phyloP scores from a whole-genome alignment of 1,140 invertebrate species.

The Brachionus koreanus region DNA sequence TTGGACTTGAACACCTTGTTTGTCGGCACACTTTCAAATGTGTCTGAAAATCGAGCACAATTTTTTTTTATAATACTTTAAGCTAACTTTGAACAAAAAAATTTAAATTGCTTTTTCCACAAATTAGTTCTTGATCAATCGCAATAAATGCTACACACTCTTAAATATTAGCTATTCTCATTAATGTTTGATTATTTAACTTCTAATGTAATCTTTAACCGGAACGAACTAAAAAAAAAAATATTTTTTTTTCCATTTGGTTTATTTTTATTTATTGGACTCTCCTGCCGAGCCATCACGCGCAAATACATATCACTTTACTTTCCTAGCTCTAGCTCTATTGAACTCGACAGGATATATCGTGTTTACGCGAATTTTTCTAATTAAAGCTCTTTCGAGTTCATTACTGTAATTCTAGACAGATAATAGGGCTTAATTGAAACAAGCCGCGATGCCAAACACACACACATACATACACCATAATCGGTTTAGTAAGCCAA shows the following conservation, averaged over 20 bases:
- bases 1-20: neutral
- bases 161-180: neutral
- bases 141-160: neutral
- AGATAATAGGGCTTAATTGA: slow-evolving; percentile 12
- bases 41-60: neutral
- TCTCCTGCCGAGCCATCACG: neutral
- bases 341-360: neutral
- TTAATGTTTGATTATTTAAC: neutral
- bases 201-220: neutral
- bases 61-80: slow-evolving; percentile 19
- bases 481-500: slow-evolving; percentile 4
- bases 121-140: slow-evolving; percentile 37
- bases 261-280: neutral
- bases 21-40: neutral
- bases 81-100: slow-evolving; percentile 4
- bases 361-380: neutral
- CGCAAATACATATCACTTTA: neutral
- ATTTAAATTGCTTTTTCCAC: slow-evolving; percentile 25
- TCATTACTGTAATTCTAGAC: slow-evolving; percentile 22
- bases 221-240: neutral
- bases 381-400: neutral
- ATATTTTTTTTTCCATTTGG: neutral
- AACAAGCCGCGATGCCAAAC: neutral
- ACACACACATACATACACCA: no score
- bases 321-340: no score